These are phyloP conservation scores for Neomonachus schauinslandi DNA, from an alignment of 2,113 vertebrate species.

Conservation along the genomic window DNA sequence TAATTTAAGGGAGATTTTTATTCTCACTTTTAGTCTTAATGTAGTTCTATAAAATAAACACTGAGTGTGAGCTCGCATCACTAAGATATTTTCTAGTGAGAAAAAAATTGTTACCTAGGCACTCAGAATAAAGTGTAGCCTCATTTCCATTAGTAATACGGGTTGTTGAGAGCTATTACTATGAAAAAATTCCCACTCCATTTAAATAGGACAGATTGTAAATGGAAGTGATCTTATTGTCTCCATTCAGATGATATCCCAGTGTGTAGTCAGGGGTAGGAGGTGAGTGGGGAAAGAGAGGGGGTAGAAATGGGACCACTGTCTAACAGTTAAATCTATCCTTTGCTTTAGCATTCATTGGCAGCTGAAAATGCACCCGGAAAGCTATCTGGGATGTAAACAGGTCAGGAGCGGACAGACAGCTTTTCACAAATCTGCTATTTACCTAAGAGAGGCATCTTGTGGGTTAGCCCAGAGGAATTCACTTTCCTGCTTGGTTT, in stretches of 20 bases:
- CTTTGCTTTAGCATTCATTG: background rate
- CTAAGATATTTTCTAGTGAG: constrained; percentile 45
- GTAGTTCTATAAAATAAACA: constrained; percentile 37
- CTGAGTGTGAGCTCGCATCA: constrained; percentile 57
- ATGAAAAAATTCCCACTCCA: constrained; percentile 52
- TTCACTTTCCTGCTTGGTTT: constrained; percentile 52
- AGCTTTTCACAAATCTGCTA: constrained; percentile 56
- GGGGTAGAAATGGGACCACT: background rate
- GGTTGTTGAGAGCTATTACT: constrained; percentile 62
- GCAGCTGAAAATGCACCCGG: constrained; percentile 3
- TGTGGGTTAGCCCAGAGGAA: constrained; percentile 33
- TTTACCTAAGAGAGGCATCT: constrained; percentile 24
- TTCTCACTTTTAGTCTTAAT: background rate
- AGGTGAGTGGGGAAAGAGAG: background rate
- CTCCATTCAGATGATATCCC: constrained; percentile 62
- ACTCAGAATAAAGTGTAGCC: constrained; percentile 61
- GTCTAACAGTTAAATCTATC: constrained; percentile 59
- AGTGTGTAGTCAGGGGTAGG: background rate
- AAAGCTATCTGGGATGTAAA: constrained; percentile 27
- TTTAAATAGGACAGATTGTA: constrained; percentile 61
- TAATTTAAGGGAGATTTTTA: background rate
- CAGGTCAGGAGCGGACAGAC: background rate
- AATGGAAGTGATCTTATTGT: constrained; percentile 17
- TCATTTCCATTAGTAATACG: constrained; percentile 70
- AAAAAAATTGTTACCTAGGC: constrained; percentile 61